Evolutionary conservation across 2,797 vertebrate species (phyloP).

Genomic region (Hydrophis major): DNA sequence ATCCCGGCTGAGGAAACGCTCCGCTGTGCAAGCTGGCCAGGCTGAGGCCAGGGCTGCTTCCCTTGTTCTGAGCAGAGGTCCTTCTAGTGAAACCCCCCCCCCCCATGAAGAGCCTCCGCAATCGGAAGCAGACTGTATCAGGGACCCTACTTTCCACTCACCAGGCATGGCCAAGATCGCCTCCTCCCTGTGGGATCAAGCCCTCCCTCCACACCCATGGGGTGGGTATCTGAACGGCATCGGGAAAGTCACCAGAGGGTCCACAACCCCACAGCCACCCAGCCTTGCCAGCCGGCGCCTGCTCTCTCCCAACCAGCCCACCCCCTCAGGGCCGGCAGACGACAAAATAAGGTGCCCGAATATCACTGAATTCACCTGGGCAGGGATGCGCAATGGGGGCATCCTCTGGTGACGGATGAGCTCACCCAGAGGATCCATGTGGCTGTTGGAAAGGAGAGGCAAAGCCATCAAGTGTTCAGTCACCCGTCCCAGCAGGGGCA

Average conservation of each 20-base stretch:
- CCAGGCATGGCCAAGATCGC: neutral
- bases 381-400: too few species aligned
- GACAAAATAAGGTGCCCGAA: neutral
- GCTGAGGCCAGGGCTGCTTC: neutral
- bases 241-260: too few species aligned
- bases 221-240: neutral
- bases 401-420: too few species aligned
- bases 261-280: neutral
- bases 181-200: neutral
- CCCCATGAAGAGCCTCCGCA: neutral
- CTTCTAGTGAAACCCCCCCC: neutral
- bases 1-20: neutral
- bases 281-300: too few species aligned
- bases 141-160: neutral
- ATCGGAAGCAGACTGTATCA: too few species aligned
- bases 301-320: neutral
- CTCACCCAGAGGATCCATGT: too few species aligned
- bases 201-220: neutral
- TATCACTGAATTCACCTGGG: too few species aligned
- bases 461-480: too few species aligned
- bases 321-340: neutral
- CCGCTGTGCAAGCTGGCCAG: neutral
- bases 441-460: too few species aligned
- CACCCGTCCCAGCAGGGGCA: too few species aligned
- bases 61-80: neutral